Conservation (phyloP, 2,113 vertebrate genomes). For the Mobula hypostoma region DNA sequence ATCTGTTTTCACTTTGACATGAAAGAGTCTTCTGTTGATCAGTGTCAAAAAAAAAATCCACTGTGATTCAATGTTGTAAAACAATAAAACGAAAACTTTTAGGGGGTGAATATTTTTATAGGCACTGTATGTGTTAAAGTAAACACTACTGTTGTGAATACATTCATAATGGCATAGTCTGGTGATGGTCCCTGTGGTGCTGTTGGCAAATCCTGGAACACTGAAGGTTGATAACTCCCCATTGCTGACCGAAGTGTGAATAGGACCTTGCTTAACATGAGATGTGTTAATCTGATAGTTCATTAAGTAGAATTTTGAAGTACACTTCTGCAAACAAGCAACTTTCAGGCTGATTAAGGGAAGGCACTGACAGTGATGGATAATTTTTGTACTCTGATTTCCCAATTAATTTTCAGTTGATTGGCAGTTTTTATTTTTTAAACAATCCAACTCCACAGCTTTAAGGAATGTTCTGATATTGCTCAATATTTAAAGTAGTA, state of each 20-base stretch:
- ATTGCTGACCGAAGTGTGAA: neutral
- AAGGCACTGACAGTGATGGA: neutral
- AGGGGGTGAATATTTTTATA: too few relatives aligned
- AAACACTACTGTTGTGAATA: neutral
- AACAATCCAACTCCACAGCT: neutral
- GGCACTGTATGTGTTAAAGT: neutral
- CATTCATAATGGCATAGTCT: neutral
- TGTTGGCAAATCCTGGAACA: neutral
- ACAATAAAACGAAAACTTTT: too few relatives aligned
- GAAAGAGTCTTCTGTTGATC: too few relatives aligned
- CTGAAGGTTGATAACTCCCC: neutral
- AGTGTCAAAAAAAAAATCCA: too few relatives aligned
- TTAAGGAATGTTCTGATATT: neutral
- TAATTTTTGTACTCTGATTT: neutral
- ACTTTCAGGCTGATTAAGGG: neutral
- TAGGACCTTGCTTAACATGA: neutral
- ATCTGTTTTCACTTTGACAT: too few relatives aligned
- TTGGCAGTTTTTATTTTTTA: neutral
- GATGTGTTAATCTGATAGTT: neutral
- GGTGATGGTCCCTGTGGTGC: neutral
- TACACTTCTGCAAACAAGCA: neutral
- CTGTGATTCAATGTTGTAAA: too few relatives aligned
- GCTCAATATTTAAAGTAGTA: neutral
- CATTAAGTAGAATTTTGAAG: neutral
- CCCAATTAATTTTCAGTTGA: neutral